phyloP scores from a whole-genome alignment of 2,113 vertebrate species.

The Illadopsis cleaveri region DNA sequence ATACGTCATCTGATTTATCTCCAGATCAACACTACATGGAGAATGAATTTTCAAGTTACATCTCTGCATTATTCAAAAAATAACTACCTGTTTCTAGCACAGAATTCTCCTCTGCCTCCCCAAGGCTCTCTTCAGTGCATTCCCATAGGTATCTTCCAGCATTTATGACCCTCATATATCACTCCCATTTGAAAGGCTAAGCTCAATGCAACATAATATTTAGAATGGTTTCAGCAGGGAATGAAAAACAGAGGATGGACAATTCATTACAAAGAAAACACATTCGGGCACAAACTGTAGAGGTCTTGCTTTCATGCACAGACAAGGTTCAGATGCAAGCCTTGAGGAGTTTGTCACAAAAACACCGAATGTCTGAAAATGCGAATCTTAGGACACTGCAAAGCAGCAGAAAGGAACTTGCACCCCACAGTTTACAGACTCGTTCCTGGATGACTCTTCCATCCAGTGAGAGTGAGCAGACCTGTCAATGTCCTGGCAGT shows the following conservation, averaged over 20 bases:
- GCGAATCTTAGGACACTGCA: neutral
- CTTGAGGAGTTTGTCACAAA: neutral
- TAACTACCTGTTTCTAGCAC: neutral
- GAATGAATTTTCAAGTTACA: neutral
- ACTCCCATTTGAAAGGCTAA: neutral
- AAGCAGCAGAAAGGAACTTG: neutral
- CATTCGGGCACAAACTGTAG: neutral
- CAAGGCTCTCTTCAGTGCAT: neutral
- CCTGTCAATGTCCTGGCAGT: neutral
- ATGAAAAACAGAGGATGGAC: neutral
- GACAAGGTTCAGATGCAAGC: neutral
- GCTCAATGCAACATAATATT: neutral
- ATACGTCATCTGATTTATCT: neutral
- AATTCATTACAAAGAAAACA: neutral
- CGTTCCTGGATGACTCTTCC: neutral
- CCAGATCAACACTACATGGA: neutral
- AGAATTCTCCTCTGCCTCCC: neutral
- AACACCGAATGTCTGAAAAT: neutral
- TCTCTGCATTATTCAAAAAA: conserved; percentile 21
- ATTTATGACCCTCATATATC: neutral
- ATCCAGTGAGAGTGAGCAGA: neutral
- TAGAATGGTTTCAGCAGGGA: neutral
- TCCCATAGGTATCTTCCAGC: neutral
- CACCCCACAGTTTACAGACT: neutral
- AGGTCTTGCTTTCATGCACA: neutral